Conservation (phyloP, 1,140 invertebrate genomes). For the Trichonephila clavata region DNA sequence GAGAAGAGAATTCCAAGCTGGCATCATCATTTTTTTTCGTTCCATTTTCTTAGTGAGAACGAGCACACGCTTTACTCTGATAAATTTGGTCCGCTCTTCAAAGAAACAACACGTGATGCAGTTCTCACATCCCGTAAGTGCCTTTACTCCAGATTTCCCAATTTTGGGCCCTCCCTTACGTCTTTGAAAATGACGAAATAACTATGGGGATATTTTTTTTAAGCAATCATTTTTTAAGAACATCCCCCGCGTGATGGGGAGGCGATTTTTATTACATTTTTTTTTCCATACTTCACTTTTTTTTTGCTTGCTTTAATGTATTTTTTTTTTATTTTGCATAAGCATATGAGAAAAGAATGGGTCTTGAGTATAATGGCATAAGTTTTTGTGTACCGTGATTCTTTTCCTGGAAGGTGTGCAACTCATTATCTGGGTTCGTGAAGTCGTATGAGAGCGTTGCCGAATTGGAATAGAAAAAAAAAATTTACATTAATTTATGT, state of each 20-base stretch:
- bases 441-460: not conserved
- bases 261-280: constrained; percentile 37
- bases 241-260: not conserved
- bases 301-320: not conserved
- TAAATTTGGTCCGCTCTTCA: constrained; percentile 36
- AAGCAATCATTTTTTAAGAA: constrained; percentile 21
- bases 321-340: constrained; percentile 17
- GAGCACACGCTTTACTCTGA: constrained; percentile 37
- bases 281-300: not conserved
- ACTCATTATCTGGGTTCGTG: not conserved
- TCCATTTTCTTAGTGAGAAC: constrained; percentile 12
- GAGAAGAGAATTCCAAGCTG: constrained; percentile 9
- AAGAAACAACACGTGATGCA: constrained; percentile 53
- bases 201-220: constrained; percentile 30
- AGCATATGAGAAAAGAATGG: not conserved
- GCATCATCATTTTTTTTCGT: constrained; percentile 36
- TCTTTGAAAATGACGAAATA: constrained; percentile 43
- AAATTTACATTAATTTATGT: too few relatives aligned
- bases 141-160: constrained; percentile 44
- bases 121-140: constrained; percentile 48
- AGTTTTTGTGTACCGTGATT: not conserved
- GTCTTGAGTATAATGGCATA: not conserved
- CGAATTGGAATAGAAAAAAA: too few relatives aligned
- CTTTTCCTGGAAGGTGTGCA: not conserved
- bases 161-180: constrained; percentile 9